Evolutionary conservation across 2,797 vertebrate species (phyloP).

Genomic region (Syngnathus rostellatus): DNA sequence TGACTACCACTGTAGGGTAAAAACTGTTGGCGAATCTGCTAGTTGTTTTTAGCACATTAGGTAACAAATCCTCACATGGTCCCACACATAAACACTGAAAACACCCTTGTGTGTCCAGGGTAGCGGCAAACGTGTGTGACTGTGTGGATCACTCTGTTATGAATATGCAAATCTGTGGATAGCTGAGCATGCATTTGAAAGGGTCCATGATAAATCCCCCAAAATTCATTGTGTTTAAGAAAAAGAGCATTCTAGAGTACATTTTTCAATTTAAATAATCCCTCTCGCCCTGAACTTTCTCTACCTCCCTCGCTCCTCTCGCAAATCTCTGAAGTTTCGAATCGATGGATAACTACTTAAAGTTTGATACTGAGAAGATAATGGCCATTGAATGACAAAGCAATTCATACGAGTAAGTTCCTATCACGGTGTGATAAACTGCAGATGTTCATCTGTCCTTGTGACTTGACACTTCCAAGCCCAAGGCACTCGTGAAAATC

Average conservation of each 20-base stretch:
- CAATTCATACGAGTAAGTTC: neutral
- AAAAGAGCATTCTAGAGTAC: neutral
- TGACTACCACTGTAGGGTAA: too few species aligned
- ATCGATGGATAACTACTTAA: neutral
- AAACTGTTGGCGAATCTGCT: too few species aligned
- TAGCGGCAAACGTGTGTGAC: slow-evolving; percentile 48
- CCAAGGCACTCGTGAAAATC: slow-evolving; percentile 26
- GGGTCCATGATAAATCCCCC: neutral
- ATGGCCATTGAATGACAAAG: neutral
- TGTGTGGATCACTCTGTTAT: slow-evolving; percentile 35
- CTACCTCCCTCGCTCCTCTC: neutral
- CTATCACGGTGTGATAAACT: neutral
- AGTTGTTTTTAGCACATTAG: too few species aligned
- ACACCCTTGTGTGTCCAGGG: slow-evolving; percentile 43
- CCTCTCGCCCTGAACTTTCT: neutral
- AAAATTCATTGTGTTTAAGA: neutral
- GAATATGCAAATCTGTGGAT: neutral
- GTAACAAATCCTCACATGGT: too few species aligned
- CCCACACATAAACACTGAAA: slow-evolving; percentile 50
- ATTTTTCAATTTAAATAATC: neutral
- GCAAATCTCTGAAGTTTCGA: neutral
- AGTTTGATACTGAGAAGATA: neutral
- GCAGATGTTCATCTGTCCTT: neutral
- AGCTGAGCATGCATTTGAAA: too few species aligned
- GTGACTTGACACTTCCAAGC: slow-evolving; percentile 2